Conservation (phyloP, 2,113 vertebrate genomes). For the Bubalus kerabau region DNA sequence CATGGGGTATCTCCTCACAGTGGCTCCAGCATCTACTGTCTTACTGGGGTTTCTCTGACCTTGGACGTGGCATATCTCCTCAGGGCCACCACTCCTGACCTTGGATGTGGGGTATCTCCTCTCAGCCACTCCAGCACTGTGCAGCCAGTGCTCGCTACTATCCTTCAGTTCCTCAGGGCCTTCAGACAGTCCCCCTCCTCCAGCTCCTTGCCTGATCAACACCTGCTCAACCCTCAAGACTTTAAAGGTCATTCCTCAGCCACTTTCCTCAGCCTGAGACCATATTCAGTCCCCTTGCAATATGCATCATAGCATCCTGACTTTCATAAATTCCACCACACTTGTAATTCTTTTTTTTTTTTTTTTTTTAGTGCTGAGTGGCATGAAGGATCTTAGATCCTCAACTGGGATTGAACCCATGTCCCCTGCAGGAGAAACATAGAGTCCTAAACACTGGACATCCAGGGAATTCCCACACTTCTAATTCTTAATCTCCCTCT, state of each 20-base stretch:
- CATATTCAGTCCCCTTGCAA: neutral
- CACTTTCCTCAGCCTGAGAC: neutral
- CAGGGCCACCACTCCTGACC: neutral
- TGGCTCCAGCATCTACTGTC: rapidly evolving
- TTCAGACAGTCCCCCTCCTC: neutral
- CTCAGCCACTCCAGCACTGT: rapidly evolving
- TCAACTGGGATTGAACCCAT: no score
- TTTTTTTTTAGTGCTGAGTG: neutral
- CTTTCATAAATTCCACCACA: neutral
- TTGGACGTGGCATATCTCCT: rapidly evolving
- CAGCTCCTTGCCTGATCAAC: neutral
- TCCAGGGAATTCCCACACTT: neutral
- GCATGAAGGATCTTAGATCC: neutral
- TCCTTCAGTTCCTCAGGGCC: neutral
- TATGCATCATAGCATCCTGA: neutral
- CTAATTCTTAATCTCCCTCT: neutral
- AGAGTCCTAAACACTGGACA: neutral
- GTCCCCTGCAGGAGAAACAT: neutral
- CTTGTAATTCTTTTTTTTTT: neutral
- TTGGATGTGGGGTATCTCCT: neutral
- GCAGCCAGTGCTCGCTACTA: rapidly evolving
- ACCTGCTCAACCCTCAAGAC: neutral
- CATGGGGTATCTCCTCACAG: neutral
- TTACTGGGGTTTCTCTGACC: neutral
- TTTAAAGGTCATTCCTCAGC: neutral